Percentiles rank a stretch among this genome's conserved stretches.
phyloP scores from a whole-genome alignment of 1,140 invertebrate species.

The Lepidurus apus region DNA sequence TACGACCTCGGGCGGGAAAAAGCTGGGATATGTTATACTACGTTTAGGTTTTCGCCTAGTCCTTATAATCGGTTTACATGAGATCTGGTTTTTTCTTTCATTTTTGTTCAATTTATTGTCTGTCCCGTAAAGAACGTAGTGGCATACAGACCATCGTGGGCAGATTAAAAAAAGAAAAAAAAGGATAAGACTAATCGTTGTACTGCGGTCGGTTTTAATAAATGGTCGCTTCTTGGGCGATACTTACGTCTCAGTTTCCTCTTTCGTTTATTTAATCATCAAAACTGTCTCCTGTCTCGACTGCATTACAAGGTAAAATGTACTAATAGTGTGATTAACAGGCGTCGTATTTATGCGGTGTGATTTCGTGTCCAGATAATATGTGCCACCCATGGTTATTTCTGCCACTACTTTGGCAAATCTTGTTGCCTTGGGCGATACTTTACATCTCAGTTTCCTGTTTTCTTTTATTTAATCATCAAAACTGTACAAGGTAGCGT shows the following conservation, averaged over 20 bases:
- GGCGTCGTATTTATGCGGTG: too few relatives aligned
- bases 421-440: too few relatives aligned
- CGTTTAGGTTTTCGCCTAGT: background rate
- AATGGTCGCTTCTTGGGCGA: background rate
- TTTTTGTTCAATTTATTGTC: background rate
- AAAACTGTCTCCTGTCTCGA: too few relatives aligned
- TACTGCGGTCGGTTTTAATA: slow-evolving; percentile 11
- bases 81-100: background rate
- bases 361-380: too few relatives aligned
- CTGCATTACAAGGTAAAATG: too few relatives aligned
- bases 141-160: background rate
- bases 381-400: too few relatives aligned
- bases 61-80: background rate
- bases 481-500: too few relatives aligned
- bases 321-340: too few relatives aligned
- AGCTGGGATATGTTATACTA: background rate
- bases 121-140: slow-evolving; percentile 5
- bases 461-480: too few relatives aligned
- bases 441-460: too few relatives aligned
- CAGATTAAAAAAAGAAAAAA: background rate
- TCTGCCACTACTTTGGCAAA: too few relatives aligned
- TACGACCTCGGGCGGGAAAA: background rate
- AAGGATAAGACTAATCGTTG: background rate
- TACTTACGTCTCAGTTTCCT: background rate
- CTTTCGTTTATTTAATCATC: background rate